phyloP scores from a whole-genome alignment of 2,113 vertebrate species.

The Otus sunia region DNA sequence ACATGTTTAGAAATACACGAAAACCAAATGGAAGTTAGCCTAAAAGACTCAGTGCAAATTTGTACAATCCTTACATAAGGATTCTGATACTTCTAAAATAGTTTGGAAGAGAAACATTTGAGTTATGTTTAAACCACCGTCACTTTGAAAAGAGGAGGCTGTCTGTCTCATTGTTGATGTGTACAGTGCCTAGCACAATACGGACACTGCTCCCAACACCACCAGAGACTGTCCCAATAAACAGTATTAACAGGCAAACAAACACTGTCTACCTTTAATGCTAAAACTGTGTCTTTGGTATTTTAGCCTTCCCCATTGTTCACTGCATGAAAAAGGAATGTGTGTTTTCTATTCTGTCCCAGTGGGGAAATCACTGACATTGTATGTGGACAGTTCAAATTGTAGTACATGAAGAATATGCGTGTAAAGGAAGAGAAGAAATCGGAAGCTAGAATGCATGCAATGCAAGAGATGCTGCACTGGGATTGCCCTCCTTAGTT shows the following conservation, averaged over 20 bases:
- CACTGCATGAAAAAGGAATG: neutral
- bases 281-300: neutral
- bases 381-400: neutral
- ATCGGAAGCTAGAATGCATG: neutral
- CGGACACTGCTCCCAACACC: neutral
- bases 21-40: neutral
- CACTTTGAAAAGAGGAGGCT: neutral
- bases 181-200: neutral
- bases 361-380: neutral
- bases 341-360: neutral
- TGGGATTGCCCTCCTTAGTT: neutral
- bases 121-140: neutral
- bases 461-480: neutral
- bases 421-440: neutral
- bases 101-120: neutral
- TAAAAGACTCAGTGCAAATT: neutral
- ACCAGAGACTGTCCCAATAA: neutral
- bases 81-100: neutral
- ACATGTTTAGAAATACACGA: neutral
- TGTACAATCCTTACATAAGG: neutral
- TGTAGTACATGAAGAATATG: fast-evolving
- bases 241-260: neutral
- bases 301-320: neutral
- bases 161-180: neutral
- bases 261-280: neutral